These are phyloP conservation scores for Rhynchopsitta pachyrhyncha DNA, from an alignment of 2,113 vertebrate genomes.

Conservation along the genomic window DNA sequence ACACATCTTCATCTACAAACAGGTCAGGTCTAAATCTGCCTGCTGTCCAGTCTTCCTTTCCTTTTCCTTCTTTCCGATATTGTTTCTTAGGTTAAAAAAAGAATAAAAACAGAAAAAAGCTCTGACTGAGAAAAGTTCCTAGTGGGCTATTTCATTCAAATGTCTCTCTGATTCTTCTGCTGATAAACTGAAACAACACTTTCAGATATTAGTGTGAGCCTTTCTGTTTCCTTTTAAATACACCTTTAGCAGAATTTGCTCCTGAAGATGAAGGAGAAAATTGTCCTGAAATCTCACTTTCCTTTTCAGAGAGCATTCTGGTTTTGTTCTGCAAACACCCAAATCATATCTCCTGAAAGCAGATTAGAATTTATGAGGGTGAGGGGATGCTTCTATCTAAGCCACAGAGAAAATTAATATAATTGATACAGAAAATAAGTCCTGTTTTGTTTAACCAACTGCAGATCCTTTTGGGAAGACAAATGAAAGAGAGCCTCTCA, in stretches of 20 bases:
- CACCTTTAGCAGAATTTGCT: background rate
- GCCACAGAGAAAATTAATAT: background rate
- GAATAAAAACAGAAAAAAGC: fast-evolving
- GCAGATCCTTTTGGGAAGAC: constrained; percentile 87
- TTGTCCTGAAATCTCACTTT: background rate
- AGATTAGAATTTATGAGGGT: background rate
- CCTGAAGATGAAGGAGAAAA: background rate
- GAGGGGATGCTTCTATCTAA: background rate
- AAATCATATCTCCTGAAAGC: constrained; percentile 1
- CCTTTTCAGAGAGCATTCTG: background rate
- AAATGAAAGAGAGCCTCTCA: constrained; percentile 84
- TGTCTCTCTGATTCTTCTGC: background rate
- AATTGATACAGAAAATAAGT: background rate
- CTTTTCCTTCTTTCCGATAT: background rate
- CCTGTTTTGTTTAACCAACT: constrained; percentile 35
- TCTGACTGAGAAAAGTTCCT: background rate
- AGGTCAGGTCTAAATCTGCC: background rate
- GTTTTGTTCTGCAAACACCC: background rate
- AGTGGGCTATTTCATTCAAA: background rate
- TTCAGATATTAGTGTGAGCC: background rate
- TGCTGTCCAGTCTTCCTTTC: background rate
- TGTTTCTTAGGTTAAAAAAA: background rate
- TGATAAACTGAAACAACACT: background rate
- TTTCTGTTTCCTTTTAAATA: background rate
- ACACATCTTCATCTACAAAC: background rate